These are phyloP conservation scores for Diadema setosum DNA, from an alignment of 35 echinoderm and acorn worm genomes.

Conservation along the genomic window DNA sequence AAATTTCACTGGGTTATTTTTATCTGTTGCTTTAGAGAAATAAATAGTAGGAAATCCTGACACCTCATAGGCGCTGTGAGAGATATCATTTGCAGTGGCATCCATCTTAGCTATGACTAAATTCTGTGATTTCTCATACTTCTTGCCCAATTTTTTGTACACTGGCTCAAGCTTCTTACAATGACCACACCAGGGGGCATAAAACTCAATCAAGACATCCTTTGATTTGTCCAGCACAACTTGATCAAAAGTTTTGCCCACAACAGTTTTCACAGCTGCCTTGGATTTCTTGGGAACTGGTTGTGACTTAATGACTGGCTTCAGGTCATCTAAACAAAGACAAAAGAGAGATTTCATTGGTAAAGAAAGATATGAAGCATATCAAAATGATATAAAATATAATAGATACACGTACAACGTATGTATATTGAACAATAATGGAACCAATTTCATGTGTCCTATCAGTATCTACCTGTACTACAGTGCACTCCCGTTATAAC, in stretches of 20 bases:
- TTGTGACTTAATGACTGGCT: slow-evolving; percentile 92
- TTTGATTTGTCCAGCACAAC: slow-evolving; percentile 77
- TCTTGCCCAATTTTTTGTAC: slow-evolving; percentile 99
- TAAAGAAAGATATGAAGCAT: background rate
- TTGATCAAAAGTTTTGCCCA: slow-evolving; percentile 89
- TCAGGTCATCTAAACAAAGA: slow-evolving; percentile 46
- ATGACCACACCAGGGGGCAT: slow-evolving; percentile 98
- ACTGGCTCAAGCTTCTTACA: slow-evolving; percentile 93
- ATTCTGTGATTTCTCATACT: slow-evolving; percentile 64
- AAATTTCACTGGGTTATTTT: slow-evolving; percentile 72
- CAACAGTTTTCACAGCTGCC: slow-evolving; percentile 76
- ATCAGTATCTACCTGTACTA: too few relatives aligned
- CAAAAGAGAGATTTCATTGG: too few relatives aligned
- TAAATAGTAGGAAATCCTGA: slow-evolving; percentile 87
- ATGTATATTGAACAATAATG: too few relatives aligned
- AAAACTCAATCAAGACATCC: slow-evolving; percentile 84
- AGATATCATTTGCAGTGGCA: slow-evolving; percentile 84
- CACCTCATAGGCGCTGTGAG: background rate
- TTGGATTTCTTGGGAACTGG: slow-evolving; percentile 80
- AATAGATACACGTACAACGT: background rate
- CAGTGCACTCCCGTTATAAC: too few relatives aligned
- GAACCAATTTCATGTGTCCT: too few relatives aligned
- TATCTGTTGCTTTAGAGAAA: slow-evolving; percentile 80
- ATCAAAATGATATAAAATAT: background rate
- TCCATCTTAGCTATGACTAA: slow-evolving; percentile 98